Evolutionary conservation across 2,888 invertebrate genomes (phyloP), one percentile per base, ranked within the genome.

Genomic region (Drosophila imparisetae): DNA sequence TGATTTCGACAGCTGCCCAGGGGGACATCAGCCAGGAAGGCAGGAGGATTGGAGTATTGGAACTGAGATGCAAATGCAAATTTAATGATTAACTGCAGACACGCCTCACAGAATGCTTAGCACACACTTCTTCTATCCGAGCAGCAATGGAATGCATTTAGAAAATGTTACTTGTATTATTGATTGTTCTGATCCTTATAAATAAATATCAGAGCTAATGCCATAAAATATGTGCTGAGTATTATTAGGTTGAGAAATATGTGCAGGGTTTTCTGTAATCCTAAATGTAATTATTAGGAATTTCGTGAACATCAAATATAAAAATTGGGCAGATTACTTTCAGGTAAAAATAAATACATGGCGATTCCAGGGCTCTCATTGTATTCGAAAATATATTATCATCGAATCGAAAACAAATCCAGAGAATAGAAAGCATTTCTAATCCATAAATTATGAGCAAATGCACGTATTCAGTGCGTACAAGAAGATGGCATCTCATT

Each of bases 1-100:
- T 90, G 83, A 91, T 91, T 89, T 79, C 63, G 61, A 67, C 78
- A 72, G 53, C 50, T 78, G 70, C 36, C 66, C 60, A 7, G 27
- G 53, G 48, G 10, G 3, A 8, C 24, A 30, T 11, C 2, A 0
- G 32, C 7, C 13, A 2, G 11, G 30, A 30, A 15, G 8, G 18
- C 27, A 1, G 0, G 21, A 36, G 42, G 29, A 21, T 32, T 29
- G 24, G 29, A 7, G 18, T 36, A 55, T n/a, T 24, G 54, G 8
- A 53, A 45, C 36, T 30, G 36, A 40, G n/a, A 21, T 36, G 50
- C 32, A 52, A 21, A 64, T 49, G 34, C 15, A 63, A 15, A 21
- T 63, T 45, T 30, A n/a, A 27, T 64, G 63, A 40, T 52, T 15
- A 36, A 38, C 60, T 60, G 29, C 29, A 49, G 15, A 38, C n/a